Evolutionary conservation across 2,888 invertebrate genomes (phyloP), one percentile per base, ranked within the genome.

Genomic region (Pristionchus japonicus): DNA sequence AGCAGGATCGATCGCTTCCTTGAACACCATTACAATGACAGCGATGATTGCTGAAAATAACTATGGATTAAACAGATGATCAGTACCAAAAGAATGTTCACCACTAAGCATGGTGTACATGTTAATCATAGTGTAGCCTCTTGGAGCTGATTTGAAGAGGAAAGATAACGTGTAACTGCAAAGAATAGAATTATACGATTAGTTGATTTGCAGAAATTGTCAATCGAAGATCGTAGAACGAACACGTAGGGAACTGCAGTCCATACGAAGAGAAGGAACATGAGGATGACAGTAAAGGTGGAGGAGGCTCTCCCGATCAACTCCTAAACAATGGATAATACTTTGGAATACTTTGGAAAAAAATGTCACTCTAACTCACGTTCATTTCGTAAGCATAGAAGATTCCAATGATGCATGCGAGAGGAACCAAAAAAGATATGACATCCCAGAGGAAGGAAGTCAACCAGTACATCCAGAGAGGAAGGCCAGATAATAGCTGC

Each of bases 51-150:
- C 92, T 34, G 23, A 49, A 40, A 67, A 34, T n/a, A n/a, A n/a
- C n/a, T n/a, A n/a, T n/a, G n/a, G n/a, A n/a, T n/a, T n/a, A n/a
- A n/a, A n/a, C n/a, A n/a, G n/a, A n/a, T n/a, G n/a, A n/a, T n/a
- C n/a, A n/a, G 27, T 20, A 82, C 34, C n/a, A 49, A 47, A 82
- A 3, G 49, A 31, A 83, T 83, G 31, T 70, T 37, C 64, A 90
- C 91, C 90, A 0, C 91, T 90, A 47, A 93, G 88, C 57, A 93
- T 91, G 77, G 93, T 91, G 88, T 90, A 92, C 92, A 93, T 92
- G 13, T 91, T 92, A n/a, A 93, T 90, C 88, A 93, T 89, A 37
- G 92, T 93, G 89, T 92, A 93, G 64, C 93, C 93, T 85, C 93
- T 92, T 13, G 93, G 93, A 15, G 93, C 93, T 3, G 92, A 90